Evolutionary conservation across 2,113 vertebrate genomes (phyloP).

Genomic region (Paedocypris sp.): DNA sequence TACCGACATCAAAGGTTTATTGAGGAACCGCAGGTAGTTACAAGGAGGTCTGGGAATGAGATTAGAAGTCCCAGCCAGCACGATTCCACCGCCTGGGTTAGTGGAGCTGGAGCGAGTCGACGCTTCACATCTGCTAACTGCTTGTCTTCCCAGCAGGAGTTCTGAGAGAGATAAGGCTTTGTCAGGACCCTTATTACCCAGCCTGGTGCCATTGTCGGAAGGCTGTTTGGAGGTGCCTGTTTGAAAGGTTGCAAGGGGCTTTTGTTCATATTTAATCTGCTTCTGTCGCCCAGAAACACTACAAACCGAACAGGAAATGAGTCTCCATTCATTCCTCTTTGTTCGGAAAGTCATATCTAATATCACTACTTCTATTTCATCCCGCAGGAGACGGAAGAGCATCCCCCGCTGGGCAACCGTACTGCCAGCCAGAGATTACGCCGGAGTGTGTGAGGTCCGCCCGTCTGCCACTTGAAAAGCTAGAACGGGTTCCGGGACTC

Average conservation of each 20-base stretch:
- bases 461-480: constrained; percentile 1
- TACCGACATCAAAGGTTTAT: constrained; percentile 22
- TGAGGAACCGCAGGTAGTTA: constrained; percentile 28
- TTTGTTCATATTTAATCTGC: constrained; percentile 29
- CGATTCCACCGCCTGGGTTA: neutral
- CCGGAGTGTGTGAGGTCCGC: neutral
- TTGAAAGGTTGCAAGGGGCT: constrained; percentile 1
- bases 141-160: neutral
- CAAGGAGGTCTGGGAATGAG: constrained; percentile 27
- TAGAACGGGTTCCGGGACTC: neutral
- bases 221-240: neutral
- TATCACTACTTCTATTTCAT: constrained; percentile 32
- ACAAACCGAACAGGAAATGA: constrained; percentile 32
- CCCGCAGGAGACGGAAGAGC: neutral
- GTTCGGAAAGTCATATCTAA: constrained; percentile 36
- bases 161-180: constrained; percentile 6
- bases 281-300: constrained; percentile 16
- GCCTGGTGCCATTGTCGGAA: neutral
- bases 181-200: constrained; percentile 6
- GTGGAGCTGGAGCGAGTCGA: neutral
- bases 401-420: neutral
- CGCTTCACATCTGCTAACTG: neutral
- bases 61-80: constrained; percentile 15
- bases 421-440: constrained; percentile 9
- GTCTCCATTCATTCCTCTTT: constrained; percentile 26